Conservation (phyloP, 2,113 vertebrate species). For the Trematocara variabile region DNA sequence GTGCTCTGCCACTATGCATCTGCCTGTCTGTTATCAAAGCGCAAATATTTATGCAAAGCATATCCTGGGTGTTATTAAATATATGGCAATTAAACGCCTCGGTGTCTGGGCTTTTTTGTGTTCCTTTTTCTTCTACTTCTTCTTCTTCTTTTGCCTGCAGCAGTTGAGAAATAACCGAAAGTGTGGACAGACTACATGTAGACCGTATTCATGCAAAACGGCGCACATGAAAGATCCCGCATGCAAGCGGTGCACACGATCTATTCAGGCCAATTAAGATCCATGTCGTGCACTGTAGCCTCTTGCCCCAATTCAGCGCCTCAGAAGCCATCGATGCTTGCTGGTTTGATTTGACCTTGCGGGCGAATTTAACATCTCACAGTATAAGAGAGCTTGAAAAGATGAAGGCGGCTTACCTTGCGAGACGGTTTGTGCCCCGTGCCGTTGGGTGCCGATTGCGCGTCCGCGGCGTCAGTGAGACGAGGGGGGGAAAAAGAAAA, state of each 20-base stretch:
- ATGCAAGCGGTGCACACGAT: conserved; percentile 13
- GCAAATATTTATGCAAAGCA: conserved; percentile 49
- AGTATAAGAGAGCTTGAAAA: background rate
- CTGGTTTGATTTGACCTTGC: conserved; percentile 70
- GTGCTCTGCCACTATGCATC: conserved; percentile 20
- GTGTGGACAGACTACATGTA: background rate
- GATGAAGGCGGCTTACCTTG: conserved; percentile 44
- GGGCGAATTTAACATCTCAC: conserved; percentile 10
- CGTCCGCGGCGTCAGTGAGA: conserved; percentile 43
- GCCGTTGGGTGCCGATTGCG: conserved; percentile 30
- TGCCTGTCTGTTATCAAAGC: conserved; percentile 42
- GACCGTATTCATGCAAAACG: background rate
- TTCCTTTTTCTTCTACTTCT: background rate
- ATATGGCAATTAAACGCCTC: background rate
- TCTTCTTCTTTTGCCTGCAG: background rate
- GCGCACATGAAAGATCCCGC: background rate
- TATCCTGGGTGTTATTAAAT: conserved; percentile 3
- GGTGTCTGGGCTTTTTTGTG: background rate
- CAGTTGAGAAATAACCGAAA: background rate
- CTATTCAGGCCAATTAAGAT: conserved; percentile 28
- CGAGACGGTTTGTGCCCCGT: background rate
- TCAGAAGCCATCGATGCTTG: background rate
- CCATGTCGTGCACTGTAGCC: background rate
- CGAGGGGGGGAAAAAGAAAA: accelerated
- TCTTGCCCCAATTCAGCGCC: conserved; percentile 21